phyloP scores from a whole-genome alignment of 2,888 invertebrate species.

The Sphaerolaimus hirsutus region DNA sequence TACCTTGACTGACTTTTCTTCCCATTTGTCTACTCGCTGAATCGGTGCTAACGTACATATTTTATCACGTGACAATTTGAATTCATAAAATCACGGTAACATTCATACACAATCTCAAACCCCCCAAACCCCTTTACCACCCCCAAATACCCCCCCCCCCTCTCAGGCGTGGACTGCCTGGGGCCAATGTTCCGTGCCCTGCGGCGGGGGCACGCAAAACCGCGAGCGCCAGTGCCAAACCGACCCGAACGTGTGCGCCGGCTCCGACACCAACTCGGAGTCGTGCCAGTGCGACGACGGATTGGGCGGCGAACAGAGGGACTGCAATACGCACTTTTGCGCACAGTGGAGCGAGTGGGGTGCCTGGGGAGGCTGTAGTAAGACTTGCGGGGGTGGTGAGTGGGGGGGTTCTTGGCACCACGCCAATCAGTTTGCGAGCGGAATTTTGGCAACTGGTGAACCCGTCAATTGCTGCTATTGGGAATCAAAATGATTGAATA shows the following conservation, averaged over 20 bases:
- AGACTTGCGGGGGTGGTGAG: background rate
- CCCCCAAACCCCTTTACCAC: too few relatives aligned
- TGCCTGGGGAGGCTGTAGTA: conserved; percentile 1
- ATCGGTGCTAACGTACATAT: too few relatives aligned
- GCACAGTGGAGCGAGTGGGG: conserved; percentile 5
- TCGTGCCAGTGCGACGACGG: background rate
- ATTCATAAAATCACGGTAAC: too few relatives aligned
- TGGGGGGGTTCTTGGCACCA: background rate
- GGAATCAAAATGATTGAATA: too few relatives aligned
- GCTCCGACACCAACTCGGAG: background rate
- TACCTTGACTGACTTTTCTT: too few relatives aligned
- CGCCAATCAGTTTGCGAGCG: background rate
- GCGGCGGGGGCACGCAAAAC: background rate
- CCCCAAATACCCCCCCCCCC: too few relatives aligned
- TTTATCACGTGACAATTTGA: too few relatives aligned
- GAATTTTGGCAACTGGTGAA: background rate
- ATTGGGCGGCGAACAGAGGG: background rate
- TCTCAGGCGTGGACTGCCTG: too few relatives aligned
- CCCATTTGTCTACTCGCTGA: too few relatives aligned
- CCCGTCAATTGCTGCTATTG: too few relatives aligned
- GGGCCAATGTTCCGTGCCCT: too few relatives aligned
- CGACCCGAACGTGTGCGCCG: background rate
- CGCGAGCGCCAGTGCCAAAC: background rate
- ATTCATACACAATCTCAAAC: too few relatives aligned
- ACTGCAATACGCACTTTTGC: conserved; percentile 5